Conservation (phyloP, 1,140 invertebrate genomes). For the Teleopsis dalmanni region DNA sequence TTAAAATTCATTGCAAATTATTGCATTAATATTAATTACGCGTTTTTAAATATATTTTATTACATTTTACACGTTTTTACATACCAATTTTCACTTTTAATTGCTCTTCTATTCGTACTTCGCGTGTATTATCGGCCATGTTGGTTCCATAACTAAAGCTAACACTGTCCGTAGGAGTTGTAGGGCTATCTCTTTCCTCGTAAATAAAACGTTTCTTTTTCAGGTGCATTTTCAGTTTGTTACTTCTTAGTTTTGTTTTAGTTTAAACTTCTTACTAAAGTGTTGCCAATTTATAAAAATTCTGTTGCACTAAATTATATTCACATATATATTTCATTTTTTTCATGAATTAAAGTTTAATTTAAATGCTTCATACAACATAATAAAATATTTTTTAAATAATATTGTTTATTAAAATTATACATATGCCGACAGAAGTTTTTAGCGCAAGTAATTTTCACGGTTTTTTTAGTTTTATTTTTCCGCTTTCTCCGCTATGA, state of each 20-base stretch:
- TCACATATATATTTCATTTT: no score
- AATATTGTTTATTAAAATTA: no score
- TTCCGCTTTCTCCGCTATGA: no score
- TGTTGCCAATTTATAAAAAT: no score
- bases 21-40: not conserved
- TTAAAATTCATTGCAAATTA: not conserved
- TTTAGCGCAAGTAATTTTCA: no score
- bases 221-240: constrained; percentile 34
- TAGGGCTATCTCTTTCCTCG: constrained; percentile 32
- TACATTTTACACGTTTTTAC: constrained; percentile 42
- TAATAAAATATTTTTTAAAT: no score
- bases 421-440: no score
- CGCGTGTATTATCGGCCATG: constrained; percentile 76
- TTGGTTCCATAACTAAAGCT: constrained; percentile 62
- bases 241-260: constrained; percentile 7
- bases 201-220: constrained; percentile 41
- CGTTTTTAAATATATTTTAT: constrained; percentile 10
- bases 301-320: no score
- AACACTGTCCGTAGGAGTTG: constrained; percentile 3
- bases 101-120: constrained; percentile 77
- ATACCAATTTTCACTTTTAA: constrained; percentile 82
- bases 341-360: no score
- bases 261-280: constrained; percentile 5
- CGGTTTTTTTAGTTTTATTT: no score
- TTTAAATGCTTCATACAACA: no score